Conservation (phyloP, 2,797 vertebrate species). For the Synaphobranchus kaupii region DNA sequence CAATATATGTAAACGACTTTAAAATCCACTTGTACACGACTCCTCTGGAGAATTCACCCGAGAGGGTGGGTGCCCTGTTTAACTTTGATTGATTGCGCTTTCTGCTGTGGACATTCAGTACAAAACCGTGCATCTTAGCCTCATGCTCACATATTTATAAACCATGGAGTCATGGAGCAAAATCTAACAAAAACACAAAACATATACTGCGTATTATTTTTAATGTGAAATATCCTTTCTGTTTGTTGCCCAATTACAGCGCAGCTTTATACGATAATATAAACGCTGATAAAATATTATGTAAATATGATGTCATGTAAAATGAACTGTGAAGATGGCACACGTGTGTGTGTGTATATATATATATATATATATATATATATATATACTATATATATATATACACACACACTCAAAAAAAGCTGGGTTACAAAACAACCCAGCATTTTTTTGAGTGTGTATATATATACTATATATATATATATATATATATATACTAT, state of each 20-base stretch:
- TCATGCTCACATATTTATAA: constrained; percentile 70
- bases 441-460: too few species aligned
- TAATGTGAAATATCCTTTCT: constrained; percentile 29
- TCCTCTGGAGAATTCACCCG: constrained; percentile 74
- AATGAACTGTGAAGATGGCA: background rate
- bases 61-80: constrained; percentile 79
- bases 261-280: constrained; percentile 28
- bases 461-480: background rate
- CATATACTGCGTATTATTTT: constrained; percentile 47
- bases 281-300: background rate
- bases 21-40: constrained; percentile 62
- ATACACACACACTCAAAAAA: background rate
- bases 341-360: too few species aligned
- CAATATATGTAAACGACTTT: constrained; percentile 69
- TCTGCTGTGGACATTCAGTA: constrained; percentile 80
- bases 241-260: constrained; percentile 36
- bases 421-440: too few species aligned
- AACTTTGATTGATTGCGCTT: constrained; percentile 90
- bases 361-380: background rate
- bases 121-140: constrained; percentile 73
- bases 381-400: background rate
- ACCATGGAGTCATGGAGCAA: constrained; percentile 39
- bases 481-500: background rate
- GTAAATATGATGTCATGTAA: constrained; percentile 13
- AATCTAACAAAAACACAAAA: constrained; percentile 42